A percentile compares a stretch with the other conserved stretches of the same genome.
Conservation (phyloP, 2,113 vertebrate species). For the Genyomyrus donnyi region DNA sequence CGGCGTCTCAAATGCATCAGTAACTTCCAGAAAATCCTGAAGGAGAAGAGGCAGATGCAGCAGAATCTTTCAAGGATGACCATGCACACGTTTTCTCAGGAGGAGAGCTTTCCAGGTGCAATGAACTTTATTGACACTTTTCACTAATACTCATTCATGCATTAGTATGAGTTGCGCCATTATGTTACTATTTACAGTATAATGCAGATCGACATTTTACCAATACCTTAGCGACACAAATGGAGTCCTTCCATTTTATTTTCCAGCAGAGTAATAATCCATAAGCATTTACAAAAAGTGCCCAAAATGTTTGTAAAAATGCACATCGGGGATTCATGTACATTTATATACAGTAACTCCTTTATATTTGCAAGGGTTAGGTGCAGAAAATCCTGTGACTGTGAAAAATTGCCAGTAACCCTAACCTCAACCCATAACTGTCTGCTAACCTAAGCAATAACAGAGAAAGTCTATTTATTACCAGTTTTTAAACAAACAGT, state of each 20-base stretch:
- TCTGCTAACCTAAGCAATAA: no score
- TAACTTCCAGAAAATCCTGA: slow-evolving; percentile 86
- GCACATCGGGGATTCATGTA: background rate
- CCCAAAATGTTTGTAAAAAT: background rate
- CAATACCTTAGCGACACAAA: background rate
- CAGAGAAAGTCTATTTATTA: no score
- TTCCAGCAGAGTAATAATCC: background rate
- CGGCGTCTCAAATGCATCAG: slow-evolving; percentile 78
- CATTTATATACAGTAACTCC: background rate
- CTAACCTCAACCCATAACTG: no score
- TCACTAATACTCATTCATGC: background rate
- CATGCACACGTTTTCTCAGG: slow-evolving; percentile 68
- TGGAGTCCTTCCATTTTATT: slow-evolving; percentile 17
- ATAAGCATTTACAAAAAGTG: background rate
- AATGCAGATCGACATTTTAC: background rate
- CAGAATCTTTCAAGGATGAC: slow-evolving; percentile 73
- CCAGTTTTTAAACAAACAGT: no score
- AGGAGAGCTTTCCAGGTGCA: slow-evolving; percentile 73
- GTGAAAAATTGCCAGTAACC: no score
- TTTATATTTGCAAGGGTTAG: background rate
- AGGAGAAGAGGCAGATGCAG: slow-evolving; percentile 78
- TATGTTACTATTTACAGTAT: background rate
- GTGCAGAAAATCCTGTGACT: background rate
- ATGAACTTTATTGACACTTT: background rate
- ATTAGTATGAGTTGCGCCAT: background rate